A percentile compares a stretch with the other conserved stretches of the same genome.
Evolutionary conservation across 2,113 vertebrate genomes (phyloP).

Genomic region (Tricholaema leucomelas): DNA sequence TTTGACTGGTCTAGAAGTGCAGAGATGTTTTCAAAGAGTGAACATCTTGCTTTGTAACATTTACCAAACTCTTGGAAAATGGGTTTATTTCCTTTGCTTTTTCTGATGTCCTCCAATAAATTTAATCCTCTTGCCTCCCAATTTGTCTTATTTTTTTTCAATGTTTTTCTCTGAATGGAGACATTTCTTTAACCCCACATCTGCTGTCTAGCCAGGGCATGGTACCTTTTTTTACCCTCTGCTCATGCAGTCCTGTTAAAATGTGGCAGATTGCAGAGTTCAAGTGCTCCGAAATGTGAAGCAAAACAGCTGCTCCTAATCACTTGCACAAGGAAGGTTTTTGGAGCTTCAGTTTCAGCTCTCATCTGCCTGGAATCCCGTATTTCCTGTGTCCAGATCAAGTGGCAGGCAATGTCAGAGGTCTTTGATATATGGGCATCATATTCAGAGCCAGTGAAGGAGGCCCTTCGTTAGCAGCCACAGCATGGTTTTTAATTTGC

Average conservation of each 20-base stretch:
- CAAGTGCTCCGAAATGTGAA: constrained; percentile 84
- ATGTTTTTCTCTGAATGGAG: constrained; percentile 45
- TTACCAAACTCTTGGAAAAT: constrained; percentile 62
- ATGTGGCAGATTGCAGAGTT: constrained; percentile 82
- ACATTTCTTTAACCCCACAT: not conserved
- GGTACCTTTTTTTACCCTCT: not conserved
- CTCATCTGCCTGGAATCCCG: constrained; percentile 85
- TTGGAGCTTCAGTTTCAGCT: constrained; percentile 84
- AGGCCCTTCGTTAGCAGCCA: constrained; percentile 82
- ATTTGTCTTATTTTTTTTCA: constrained; percentile 15
- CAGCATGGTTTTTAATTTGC: constrained; percentile 62
- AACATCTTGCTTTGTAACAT: not conserved
- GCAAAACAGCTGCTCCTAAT: constrained; percentile 87
- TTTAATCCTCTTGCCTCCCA: constrained; percentile 52
- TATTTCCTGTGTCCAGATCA: constrained; percentile 84
- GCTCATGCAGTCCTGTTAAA: constrained; percentile 72
- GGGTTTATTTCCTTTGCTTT: constrained; percentile 71
- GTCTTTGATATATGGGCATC: constrained; percentile 85
- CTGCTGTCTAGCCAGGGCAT: constrained; percentile 35
- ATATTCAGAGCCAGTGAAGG: constrained; percentile 75
- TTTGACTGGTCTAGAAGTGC: not conserved
- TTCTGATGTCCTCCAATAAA: constrained; percentile 75
- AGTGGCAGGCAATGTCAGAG: constrained; percentile 81
- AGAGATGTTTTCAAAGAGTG: not conserved
- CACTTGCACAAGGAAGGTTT: constrained; percentile 80